phyloP scores from a whole-genome alignment of 1,140 invertebrate species.

The Hyposmocoma kahamanoa region DNA sequence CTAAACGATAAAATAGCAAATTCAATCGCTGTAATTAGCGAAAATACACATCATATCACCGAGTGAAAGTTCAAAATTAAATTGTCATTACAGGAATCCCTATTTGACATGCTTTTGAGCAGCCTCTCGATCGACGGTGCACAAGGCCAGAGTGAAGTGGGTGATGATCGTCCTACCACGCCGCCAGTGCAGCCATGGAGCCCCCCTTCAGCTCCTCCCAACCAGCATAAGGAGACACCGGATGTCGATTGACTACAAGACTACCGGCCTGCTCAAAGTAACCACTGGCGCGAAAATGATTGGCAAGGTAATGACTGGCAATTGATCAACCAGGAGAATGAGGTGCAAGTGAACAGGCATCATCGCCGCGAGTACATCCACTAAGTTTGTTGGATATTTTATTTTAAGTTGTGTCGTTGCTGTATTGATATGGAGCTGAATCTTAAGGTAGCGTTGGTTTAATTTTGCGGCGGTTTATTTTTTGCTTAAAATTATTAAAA shows the following conservation, averaged over 20 bases:
- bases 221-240: constrained; percentile 1
- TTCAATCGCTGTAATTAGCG: too few relatives aligned
- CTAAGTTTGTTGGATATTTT: too few relatives aligned
- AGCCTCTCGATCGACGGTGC: constrained; percentile 42
- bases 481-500: too few relatives aligned
- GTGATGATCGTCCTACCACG: constrained; percentile 25
- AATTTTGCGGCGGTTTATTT: too few relatives aligned
- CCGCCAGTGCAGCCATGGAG: constrained; percentile 44
- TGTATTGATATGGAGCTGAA: too few relatives aligned
- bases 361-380: constrained; percentile 37
- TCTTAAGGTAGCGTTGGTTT: too few relatives aligned
- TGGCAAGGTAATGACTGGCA: too few relatives aligned
- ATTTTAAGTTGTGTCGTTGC: too few relatives aligned
- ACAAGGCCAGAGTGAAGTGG: constrained; percentile 12
- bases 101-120: constrained; percentile 60
- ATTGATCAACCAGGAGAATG: not conserved
- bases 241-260: constrained; percentile 16
- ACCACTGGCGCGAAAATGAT: constrained; percentile 1
- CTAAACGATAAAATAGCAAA: too few relatives aligned
- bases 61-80: too few relatives aligned
- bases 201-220: constrained; percentile 16
- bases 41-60: too few relatives aligned
- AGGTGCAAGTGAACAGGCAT: not conserved
- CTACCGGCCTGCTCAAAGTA: constrained; percentile 5
- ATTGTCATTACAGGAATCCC: constrained; percentile 38